These are phyloP conservation scores for Erpobdella octoculata DNA, from an alignment of 2,888 invertebrate species.

Conservation along the genomic window DNA sequence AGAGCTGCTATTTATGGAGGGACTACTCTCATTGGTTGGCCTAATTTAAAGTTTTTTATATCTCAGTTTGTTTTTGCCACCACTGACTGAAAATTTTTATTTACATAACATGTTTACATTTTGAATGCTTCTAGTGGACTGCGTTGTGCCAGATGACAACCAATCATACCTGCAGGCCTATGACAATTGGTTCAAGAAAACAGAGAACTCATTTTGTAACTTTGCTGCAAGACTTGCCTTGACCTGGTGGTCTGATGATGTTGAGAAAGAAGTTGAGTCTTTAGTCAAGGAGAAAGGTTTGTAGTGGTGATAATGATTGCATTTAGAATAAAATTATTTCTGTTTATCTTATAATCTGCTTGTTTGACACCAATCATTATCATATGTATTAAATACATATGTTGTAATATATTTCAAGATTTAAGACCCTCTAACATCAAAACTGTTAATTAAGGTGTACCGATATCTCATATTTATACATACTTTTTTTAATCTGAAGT, in stretches of 20 bases:
- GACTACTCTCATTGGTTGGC: slow-evolving; percentile 22
- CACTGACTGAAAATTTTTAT: background rate
- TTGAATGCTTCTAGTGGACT: background rate
- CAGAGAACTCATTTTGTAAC: background rate
- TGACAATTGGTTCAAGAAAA: slow-evolving; percentile 7
- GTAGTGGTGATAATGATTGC: too few species aligned
- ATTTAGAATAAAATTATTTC: too few species aligned
- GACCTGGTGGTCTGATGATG: slow-evolving; percentile 20
- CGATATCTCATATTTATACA: too few species aligned
- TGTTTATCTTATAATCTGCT: too few species aligned
- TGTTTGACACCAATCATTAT: too few species aligned
- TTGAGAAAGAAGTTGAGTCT: background rate
- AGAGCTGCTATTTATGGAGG: slow-evolving; percentile 20
- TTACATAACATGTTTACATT: background rate
- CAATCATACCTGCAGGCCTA: slow-evolving; percentile 21
- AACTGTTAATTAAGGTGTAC: too few species aligned
- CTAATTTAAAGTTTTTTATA: background rate
- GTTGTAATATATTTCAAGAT: too few species aligned
- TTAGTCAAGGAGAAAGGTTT: slow-evolving; percentile 14
- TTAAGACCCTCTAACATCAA: too few species aligned
- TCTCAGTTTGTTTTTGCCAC: background rate
- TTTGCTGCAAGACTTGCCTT: slow-evolving; percentile 14
- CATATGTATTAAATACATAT: too few species aligned
- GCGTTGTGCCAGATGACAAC: slow-evolving; percentile 13
- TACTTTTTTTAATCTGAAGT: too few species aligned